Evolutionary conservation across 2,113 vertebrate species (phyloP), one percentile per base, ranked within the genome.

Genomic region (Mormoops blainvillei): DNA sequence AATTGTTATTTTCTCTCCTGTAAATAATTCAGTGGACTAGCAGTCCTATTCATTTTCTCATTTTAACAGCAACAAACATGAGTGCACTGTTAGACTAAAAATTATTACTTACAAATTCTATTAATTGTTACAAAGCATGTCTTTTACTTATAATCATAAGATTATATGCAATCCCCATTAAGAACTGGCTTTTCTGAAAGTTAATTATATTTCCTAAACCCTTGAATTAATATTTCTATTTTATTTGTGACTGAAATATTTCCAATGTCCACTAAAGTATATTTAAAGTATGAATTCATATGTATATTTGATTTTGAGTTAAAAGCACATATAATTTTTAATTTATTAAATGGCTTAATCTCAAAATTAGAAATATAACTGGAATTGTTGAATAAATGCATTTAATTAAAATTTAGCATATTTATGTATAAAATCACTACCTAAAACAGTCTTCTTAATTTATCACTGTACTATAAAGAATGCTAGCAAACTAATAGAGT

Each of bases 11-110:
- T 89, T 3, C 50, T 45, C 24, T 94, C 97, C 83, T 70, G 28
- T 96, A 95, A 96, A 85, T 61, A 82, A 78, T 73, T 82, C 14
- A 36, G 41, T 93, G 16, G 85, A 61, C 31, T 50, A 43, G 22
- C 1, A 89, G 5, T 68, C 41, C 4, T 84, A 18, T 92, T 97
- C 93, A 96, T 68, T 82, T 95, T 97, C 68, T 91, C 65, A 97
- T 95, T 96, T 97, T 94, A 94, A 93, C 18, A 93, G 38, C 84
- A 97, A 95, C n/a, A 96, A 95, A 94, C 73, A 97, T 56, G 87
- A 95, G 97, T 85, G 74, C 71, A 90, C 67, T 97, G 90, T 87
- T 36, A 89, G 78, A 94, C 73, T 90, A 85, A 84, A 98, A 96
- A 89, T 83, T 85, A 93, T 94, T 68, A 86, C 5, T 83, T 67